phyloP scores from a whole-genome alignment of 37 sponge, comb jelly and placozoan species.

The Axinella damicornis region DNA sequence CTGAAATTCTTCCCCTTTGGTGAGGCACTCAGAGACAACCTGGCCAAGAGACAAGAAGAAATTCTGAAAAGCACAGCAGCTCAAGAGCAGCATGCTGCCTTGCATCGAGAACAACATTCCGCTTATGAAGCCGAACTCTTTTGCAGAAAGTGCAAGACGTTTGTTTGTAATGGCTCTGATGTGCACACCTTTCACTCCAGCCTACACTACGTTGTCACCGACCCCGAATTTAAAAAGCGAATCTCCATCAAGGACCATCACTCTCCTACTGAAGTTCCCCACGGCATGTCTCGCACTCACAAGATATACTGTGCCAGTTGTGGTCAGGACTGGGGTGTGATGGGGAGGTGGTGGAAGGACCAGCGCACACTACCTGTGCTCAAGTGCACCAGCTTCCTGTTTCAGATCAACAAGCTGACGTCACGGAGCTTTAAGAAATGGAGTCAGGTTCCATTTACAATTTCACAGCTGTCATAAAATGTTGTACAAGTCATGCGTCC shows the following conservation, averaged over 20 bases:
- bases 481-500: too few species aligned
- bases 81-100: background rate
- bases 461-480: too few species aligned
- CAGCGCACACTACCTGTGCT: slow-evolving; percentile 42
- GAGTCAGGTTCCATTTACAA: slow-evolving; percentile 27
- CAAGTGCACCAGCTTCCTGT: slow-evolving; percentile 52
- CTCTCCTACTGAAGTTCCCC: slow-evolving; percentile 12
- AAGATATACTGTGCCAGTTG: slow-evolving; percentile 64
- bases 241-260: slow-evolving; percentile 1
- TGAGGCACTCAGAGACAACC: background rate
- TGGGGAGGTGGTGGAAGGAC: slow-evolving; percentile 39
- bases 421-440: slow-evolving; percentile 37
- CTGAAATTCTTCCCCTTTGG: slow-evolving; percentile 8
- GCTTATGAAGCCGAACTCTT: slow-evolving; percentile 29
- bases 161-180: slow-evolving; percentile 65
- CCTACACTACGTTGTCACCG: slow-evolving; percentile 50
- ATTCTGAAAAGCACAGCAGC: slow-evolving; percentile 13
- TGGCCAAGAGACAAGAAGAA: slow-evolving; percentile 18
- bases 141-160: slow-evolving; percentile 53
- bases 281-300: slow-evolving; percentile 23
- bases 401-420: slow-evolving; percentile 13
- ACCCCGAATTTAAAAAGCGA: slow-evolving; percentile 2
- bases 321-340: slow-evolving; percentile 59
- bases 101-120: background rate
- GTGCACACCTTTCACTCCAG: slow-evolving; percentile 16